Base-by-base conservation (phyloP, 2,888 invertebrate genomes). In the Drosophila diplacantha region DNA sequence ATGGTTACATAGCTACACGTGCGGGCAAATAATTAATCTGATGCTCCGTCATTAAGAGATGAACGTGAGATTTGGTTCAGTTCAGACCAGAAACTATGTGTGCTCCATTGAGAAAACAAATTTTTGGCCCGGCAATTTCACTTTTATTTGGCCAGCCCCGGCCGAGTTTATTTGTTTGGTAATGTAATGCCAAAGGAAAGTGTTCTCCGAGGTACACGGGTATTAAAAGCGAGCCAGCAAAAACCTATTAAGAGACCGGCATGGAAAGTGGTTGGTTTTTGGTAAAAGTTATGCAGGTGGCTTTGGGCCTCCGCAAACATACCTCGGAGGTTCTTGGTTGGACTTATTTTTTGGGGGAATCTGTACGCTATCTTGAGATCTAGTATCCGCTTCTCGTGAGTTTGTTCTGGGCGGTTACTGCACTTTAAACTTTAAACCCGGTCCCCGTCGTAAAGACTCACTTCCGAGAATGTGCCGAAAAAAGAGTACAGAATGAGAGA, bases 41-140 rank as follows among this genome's bases (percentile, higher is more conserved):
- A 72, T 73, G 77, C 54, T 60, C 63, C 74, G 81, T 74, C 83
- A 79, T 79, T 79, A 82, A 77, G 69, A 82, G 79, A 77, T 82
- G 81, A 69, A 81, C 83, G 83, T 82, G 83, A 79, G 79, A 79
- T 79, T 80, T 73, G 63, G 37, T 20, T 51, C 37, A 34, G 20
- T 54, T 31, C 47, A 62, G 79, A 63, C 50, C 41, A 26, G 24
- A 29, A 29, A 47, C 31, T 24, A 31, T 31, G 59, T 24, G 24
- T 31, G 59, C 39, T 44, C 44, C 64, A 57, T 46, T 38, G 41
- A 56, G 55, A 39, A 53, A 62, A 50, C 57, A 62, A 63, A 56
- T 54, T 57, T 57, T 54, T 38, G 54, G 35, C 57, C 22, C 29
- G 47, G 43, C 63, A 67, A 74, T 71, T 79, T 79, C 79, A 82